A percentile compares a stretch with the other conserved stretches of the same genome.
phyloP scores from a whole-genome alignment of 2,888 invertebrate genomes.

The Lydus trimaculatus region DNA sequence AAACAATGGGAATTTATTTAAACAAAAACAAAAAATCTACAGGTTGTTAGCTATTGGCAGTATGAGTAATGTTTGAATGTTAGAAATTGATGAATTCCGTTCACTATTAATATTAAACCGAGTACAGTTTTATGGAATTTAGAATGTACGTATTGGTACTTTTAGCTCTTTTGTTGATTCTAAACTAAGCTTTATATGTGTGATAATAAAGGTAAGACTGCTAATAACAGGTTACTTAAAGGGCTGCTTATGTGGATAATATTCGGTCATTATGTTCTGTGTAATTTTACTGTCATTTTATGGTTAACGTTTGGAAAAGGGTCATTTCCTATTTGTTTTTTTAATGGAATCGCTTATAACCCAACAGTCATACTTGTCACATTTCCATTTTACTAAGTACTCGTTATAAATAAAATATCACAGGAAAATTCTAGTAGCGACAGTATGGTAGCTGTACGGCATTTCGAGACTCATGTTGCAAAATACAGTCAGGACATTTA shows the following conservation, averaged over 20 bases:
- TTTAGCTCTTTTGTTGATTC: background rate
- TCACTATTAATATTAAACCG: background rate
- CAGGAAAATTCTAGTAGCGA: background rate
- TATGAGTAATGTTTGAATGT: background rate
- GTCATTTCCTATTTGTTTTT: background rate
- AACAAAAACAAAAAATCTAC: background rate
- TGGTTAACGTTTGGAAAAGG: background rate
- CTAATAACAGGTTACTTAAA: background rate
- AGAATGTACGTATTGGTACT: no score
- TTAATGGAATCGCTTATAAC: background rate
- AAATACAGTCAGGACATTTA: no score
- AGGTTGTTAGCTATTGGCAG: background rate
- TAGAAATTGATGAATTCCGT: background rate
- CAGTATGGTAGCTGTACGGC: no score
- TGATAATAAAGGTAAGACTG: background rate
- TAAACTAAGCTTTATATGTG: background rate
- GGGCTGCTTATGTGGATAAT: background rate
- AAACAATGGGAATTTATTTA: constrained; percentile 1
- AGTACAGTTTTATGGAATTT: background rate
- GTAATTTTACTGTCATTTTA: background rate
- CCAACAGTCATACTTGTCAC: background rate
- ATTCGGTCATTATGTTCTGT: background rate
- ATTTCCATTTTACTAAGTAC: background rate
- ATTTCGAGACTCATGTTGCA: no score
- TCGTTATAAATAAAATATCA: background rate